These are phyloP conservation scores for Lutraria lutraria DNA, from an alignment of 2,888 invertebrate species.

Conservation along the genomic window DNA sequence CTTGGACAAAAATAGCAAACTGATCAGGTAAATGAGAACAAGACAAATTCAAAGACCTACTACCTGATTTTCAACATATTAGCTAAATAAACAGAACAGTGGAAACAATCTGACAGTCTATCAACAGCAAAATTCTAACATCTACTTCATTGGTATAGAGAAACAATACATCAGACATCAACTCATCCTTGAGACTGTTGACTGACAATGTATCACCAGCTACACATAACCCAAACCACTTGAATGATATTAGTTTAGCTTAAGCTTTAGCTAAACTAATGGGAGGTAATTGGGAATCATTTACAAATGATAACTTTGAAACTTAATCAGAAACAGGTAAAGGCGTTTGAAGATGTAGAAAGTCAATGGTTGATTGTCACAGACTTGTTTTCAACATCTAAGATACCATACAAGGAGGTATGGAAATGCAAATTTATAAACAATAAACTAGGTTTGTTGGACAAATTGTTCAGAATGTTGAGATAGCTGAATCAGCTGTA, in stretches of 20 bases:
- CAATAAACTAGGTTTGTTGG: too few relatives aligned
- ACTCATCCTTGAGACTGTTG: conserved; percentile 22
- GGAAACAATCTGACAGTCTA: conserved; percentile 28
- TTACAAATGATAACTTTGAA: conserved; percentile 3
- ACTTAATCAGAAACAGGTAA: neutral
- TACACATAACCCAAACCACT: neutral
- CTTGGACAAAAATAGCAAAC: neutral
- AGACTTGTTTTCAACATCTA: too few relatives aligned
- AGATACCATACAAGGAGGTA: too few relatives aligned
- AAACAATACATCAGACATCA: conserved; percentile 26
- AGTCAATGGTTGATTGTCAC: too few relatives aligned
- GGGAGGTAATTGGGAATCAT: neutral
- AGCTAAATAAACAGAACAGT: conserved; percentile 1
- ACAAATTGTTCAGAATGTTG: too few relatives aligned
- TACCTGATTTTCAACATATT: neutral
- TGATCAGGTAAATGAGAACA: neutral
- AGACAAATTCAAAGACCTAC: neutral
- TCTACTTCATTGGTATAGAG: neutral
- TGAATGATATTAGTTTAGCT: neutral
- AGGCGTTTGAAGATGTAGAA: neutral
- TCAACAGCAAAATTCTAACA: conserved; percentile 6
- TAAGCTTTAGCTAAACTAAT: neutral
- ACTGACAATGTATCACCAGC: conserved; percentile 33
- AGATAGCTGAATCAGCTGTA: too few relatives aligned
- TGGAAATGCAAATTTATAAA: too few relatives aligned